These are phyloP conservation scores for Petrocephalus schoutedeni DNA, from an alignment of 2,797 vertebrate genomes.

Conservation along the genomic window DNA sequence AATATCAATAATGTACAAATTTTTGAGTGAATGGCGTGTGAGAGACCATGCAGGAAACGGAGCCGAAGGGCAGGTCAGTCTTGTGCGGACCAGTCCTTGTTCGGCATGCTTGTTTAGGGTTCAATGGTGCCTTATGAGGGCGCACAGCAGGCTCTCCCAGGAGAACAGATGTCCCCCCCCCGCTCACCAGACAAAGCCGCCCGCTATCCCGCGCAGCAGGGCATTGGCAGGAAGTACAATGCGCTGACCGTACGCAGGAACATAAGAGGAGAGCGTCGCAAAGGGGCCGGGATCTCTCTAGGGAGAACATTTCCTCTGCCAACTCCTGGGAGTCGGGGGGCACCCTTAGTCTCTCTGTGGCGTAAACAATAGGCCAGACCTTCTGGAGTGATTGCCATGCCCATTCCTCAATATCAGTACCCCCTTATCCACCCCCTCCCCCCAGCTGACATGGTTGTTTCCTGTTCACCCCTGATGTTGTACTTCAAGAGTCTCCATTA, in stretches of 20 bases:
- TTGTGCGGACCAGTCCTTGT: background rate
- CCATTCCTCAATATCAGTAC: conserved; percentile 86
- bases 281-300: background rate
- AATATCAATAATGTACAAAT: background rate
- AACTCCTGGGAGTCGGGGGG: conserved; percentile 37
- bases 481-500: conserved; percentile 66
- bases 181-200: background rate
- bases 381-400: conserved; percentile 99
- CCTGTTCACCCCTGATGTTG: conserved; percentile 80
- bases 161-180: conserved; percentile 11
- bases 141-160: background rate
- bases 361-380: conserved; percentile 85
- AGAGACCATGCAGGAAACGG: background rate
- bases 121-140: conserved; percentile 15
- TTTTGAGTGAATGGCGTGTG: background rate
- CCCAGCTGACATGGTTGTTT: conserved; percentile 86
- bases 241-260: background rate
- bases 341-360: conserved; percentile 96
- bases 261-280: background rate
- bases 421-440: conserved; percentile 45
- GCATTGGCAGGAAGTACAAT: conserved; percentile 11
- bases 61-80: background rate
- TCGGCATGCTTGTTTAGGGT: background rate
- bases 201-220: background rate
- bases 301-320: background rate